These are phyloP conservation scores for Atrichornis clamosus DNA, from an alignment of 2,113 vertebrate genomes.

Conservation along the genomic window DNA sequence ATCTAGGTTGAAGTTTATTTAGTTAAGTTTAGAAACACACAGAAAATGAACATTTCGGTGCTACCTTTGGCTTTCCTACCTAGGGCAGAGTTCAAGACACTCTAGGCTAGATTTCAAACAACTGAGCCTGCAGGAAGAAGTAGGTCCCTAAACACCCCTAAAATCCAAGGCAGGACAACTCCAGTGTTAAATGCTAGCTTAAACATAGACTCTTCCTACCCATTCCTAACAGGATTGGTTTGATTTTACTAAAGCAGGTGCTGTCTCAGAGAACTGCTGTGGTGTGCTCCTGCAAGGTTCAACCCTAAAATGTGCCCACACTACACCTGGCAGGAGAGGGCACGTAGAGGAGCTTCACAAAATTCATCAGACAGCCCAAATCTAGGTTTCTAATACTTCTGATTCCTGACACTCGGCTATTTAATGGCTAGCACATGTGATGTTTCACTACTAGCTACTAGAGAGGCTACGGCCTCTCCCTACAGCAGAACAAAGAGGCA, in stretches of 20 bases:
- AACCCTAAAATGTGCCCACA: neutral
- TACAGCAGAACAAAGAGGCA: neutral
- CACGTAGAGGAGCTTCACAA: neutral
- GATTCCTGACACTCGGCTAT: neutral
- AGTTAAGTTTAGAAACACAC: slow-evolving; percentile 50
- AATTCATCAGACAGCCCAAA: neutral
- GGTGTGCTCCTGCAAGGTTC: neutral
- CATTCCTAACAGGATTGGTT: neutral
- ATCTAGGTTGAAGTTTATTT: slow-evolving; percentile 57
- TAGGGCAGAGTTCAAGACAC: neutral
- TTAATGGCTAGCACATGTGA: neutral
- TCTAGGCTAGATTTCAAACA: neutral
- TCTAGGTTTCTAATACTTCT: neutral
- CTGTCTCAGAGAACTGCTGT: neutral
- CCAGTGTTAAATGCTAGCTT: neutral
- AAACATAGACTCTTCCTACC: neutral
- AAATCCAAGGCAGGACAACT: neutral
- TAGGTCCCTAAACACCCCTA: neutral
- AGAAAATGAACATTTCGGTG: slow-evolving; percentile 31
- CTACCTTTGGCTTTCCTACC: neutral
- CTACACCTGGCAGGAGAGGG: neutral
- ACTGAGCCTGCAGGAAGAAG: neutral
- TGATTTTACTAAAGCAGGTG: neutral
- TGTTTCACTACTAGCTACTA: neutral
- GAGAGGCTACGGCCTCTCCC: neutral